A percentile compares a stretch with the other conserved stretches of the same genome.
Evolutionary conservation across 2,888 invertebrate species (phyloP).

Genomic region (Polyploca ridens): DNA sequence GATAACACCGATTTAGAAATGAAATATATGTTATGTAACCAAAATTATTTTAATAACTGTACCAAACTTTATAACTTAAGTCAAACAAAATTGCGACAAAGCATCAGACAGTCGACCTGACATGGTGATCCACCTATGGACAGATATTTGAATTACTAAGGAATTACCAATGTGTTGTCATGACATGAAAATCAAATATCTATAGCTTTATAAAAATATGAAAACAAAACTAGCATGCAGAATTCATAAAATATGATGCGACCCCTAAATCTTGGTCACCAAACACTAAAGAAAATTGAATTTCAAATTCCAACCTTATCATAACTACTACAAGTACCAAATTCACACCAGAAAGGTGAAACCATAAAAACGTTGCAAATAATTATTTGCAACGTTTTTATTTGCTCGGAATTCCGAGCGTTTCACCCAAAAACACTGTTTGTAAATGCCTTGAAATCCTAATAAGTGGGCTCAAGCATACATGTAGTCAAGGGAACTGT

Average conservation of each 20-base stretch:
- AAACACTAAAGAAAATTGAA: not conserved
- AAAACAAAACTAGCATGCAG: not conserved
- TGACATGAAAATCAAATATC: too few species aligned
- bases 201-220: not conserved
- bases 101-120: too few species aligned
- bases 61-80: not conserved
- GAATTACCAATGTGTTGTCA: too few species aligned
- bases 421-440: too few species aligned
- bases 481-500: slow-evolving; percentile 19
- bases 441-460: too few species aligned
- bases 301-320: slow-evolving; percentile 32
- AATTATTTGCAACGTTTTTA: too few species aligned
- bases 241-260: not conserved
- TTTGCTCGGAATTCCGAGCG: too few species aligned
- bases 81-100: too few species aligned
- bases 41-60: too few species aligned
- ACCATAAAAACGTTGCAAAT: slow-evolving; percentile 64
- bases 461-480: slow-evolving; percentile 23
- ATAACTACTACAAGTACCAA: slow-evolving; percentile 48
- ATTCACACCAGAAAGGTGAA: slow-evolving; percentile 51
- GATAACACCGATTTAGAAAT: not conserved
- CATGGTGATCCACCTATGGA: too few species aligned
- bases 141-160: too few species aligned
- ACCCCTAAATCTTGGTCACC: not conserved
- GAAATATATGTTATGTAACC: too few species aligned